A percentile compares a stretch with the other conserved stretches of the same genome.
Conservation (phyloP, 2,113 vertebrate species). For the Passer montanus region DNA sequence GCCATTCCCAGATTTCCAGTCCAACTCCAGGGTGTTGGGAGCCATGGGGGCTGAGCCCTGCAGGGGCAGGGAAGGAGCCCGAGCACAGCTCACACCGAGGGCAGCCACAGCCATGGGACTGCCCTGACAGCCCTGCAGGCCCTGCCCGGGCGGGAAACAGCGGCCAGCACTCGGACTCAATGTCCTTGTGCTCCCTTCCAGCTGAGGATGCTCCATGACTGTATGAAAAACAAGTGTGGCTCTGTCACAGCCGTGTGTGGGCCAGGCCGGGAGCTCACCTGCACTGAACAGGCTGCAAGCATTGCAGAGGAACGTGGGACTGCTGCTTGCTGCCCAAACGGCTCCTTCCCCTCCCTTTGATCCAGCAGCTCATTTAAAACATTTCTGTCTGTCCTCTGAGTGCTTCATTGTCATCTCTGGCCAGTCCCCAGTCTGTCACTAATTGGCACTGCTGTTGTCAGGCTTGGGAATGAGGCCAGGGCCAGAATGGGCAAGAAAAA, state of each 20-base stretch:
- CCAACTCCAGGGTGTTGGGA: accelerated
- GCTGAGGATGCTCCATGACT: background rate
- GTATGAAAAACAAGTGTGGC: background rate
- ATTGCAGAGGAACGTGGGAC: background rate
- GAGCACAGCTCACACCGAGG: accelerated
- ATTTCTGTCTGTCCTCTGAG: background rate
- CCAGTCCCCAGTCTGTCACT: conserved; percentile 22
- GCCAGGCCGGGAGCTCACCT: background rate
- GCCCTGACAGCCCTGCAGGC: background rate
- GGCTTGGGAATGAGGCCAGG: conserved; percentile 29
- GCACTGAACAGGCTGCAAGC: background rate
- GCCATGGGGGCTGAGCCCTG: too few species aligned
- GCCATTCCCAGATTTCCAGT: background rate
- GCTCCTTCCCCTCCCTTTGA: background rate
- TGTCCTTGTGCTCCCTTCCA: background rate
- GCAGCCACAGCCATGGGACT: accelerated
- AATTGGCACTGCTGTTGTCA: conserved; percentile 16
- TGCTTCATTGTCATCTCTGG: background rate
- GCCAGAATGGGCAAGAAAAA: background rate
- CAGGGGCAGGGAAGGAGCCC: accelerated
- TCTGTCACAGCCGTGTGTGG: accelerated
- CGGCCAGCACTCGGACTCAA: accelerated
- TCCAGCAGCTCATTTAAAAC: background rate
- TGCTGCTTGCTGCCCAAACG: background rate
- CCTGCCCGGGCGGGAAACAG: too few species aligned